These are phyloP conservation scores for Drosophila gunungcola DNA, from an alignment of 1,140 invertebrate genomes.

Conservation along the genomic window DNA sequence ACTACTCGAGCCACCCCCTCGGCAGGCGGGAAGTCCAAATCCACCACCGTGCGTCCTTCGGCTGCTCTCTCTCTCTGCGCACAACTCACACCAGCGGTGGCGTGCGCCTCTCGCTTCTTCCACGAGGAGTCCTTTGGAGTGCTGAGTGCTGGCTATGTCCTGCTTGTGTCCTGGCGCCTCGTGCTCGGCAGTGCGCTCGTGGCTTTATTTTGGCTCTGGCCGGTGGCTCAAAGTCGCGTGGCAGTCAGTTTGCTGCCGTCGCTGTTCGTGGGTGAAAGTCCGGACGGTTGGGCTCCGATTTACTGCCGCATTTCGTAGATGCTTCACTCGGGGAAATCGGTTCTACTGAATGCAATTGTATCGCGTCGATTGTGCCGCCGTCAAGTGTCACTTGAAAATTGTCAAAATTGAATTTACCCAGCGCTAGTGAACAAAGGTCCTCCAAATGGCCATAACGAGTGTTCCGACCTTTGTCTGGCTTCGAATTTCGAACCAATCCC, in stretches of 20 bases:
- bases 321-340: constrained; percentile 9
- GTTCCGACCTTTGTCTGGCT: constrained; percentile 19
- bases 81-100: constrained; percentile 40
- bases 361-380: constrained; percentile 39
- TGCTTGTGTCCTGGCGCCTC: constrained; percentile 31
- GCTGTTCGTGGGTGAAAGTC: constrained; percentile 72
- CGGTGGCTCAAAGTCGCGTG: constrained; percentile 66
- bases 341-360: constrained; percentile 44
- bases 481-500: constrained; percentile 10
- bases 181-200: constrained; percentile 64
- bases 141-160: constrained; percentile 5
- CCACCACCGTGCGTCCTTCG: constrained; percentile 24
- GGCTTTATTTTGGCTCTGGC: constrained; percentile 63
- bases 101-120: constrained; percentile 48
- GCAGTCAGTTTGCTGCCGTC: constrained; percentile 63
- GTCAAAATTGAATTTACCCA: constrained; percentile 57
- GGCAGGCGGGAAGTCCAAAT: constrained; percentile 13
- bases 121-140: constrained; percentile 17
- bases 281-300: constrained; percentile 24
- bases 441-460: constrained; percentile 59
- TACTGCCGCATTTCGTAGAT: constrained; percentile 6
- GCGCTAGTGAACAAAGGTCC: constrained; percentile 50
- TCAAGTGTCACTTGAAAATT: constrained; percentile 68
- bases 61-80: constrained; percentile 42
- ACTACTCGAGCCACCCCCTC: constrained; percentile 35